Evolutionary conservation across 2,888 invertebrate genomes (phyloP), one percentile per base, ranked within the genome.

Genomic region (Philereme transversata): DNA sequence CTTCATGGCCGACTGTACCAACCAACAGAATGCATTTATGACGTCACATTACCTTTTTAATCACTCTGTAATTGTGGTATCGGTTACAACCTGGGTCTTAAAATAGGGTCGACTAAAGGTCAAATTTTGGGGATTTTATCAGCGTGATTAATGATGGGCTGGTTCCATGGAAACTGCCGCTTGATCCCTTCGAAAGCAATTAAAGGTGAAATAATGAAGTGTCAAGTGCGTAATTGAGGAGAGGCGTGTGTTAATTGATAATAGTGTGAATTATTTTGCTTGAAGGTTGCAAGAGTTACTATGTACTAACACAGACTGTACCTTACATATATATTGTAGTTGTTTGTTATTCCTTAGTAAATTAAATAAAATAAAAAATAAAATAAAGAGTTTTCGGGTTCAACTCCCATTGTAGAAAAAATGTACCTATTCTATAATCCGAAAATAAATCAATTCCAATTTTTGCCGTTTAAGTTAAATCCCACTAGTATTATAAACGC

Each of bases 71-170:
- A 54, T 53, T 53, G 38, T 41, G 9, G 41, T 33, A 50, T 34
- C 4, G 44, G 5, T 35, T 46, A 34, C 4, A 11, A 59, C 61
- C 60, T 57, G 51, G 4, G 44, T 61, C 59, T 36, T 36, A 22
- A 50, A 58, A 45, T n/a, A 59, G 58, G 65, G 58, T 65, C 62
- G 64, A 9, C 48, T 43, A 64, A 70, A 71, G 71, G 71, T 69
- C 67, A 68, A 55, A 22, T 54, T 63, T 65, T 58, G 47, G 65
- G 66, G 64, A 69, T 72, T 59, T 70, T 73, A 75, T 71, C 72
- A 57, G n/a, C 44, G n/a, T 69, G 73, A 75, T 71, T 66, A 69
- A 73, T 70, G 67, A 53, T 44, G 53, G 36, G 62, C 62, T 58
- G 56, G 62, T 58, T 58, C n/a, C 41, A 50, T 58, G 65, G 52